Evolutionary conservation across 2,797 vertebrate species (phyloP).

Genomic region (Tapirus indicus): DNA sequence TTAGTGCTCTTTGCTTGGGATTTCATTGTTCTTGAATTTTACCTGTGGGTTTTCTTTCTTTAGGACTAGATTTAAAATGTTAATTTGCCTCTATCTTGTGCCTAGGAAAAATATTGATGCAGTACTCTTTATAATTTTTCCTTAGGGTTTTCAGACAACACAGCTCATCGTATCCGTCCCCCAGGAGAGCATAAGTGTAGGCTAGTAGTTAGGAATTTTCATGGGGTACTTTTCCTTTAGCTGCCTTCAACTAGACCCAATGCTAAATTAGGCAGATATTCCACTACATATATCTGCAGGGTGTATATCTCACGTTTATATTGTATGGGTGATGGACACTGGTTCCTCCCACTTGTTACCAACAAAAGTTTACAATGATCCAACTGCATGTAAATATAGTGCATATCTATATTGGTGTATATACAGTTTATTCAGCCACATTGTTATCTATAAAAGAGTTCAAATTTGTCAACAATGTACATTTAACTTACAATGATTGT

Average conservation of each 20-base stretch:
- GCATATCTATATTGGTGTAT: background rate
- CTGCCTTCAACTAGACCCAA: background rate
- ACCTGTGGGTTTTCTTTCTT: background rate
- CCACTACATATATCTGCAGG: background rate
- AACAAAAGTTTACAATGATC: background rate
- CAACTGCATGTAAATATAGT: background rate
- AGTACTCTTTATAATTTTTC: background rate
- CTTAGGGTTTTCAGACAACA: background rate
- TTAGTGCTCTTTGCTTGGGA: background rate
- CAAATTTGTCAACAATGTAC: background rate
- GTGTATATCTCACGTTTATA: background rate
- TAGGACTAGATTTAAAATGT: background rate
- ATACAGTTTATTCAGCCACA: background rate
- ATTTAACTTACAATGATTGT: background rate
- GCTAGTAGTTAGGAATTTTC: background rate
- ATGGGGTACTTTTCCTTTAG: background rate
- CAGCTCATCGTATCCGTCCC: background rate
- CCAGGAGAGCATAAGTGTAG: background rate
- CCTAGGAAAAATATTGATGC: background rate
- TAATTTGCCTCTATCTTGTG: background rate
- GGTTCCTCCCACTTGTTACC: background rate
- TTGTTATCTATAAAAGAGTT: background rate
- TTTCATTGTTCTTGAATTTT: background rate
- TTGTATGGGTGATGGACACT: background rate
- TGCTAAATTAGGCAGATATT: background rate